Base-by-base conservation (phyloP, 2,888 invertebrate genomes). In the Andricus curvator region DNA sequence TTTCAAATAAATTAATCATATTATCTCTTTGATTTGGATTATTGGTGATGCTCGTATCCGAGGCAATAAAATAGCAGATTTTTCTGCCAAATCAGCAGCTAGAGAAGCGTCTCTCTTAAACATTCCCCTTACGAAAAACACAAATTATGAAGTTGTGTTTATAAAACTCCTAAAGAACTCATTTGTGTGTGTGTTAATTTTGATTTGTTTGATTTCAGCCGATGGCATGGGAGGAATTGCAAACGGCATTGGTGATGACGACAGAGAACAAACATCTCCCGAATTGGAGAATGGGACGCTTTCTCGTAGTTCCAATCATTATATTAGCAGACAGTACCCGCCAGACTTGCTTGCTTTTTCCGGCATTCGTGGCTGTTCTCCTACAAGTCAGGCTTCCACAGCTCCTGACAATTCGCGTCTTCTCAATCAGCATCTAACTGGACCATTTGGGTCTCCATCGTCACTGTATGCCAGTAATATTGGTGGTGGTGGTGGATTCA, bases 341-440 rank as follows among this genome's bases (percentile, higher is more conserved):
- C 97, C 97, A 0, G 97, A 97, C 91, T 94, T 97, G 15, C 93
- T 97, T 83, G 95, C 97, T 1, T 97, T 97, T 91, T 96, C 97
- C 81, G 97, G 96, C 15, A 92, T 90, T 20, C 88, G 92, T 1
- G 92, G 91, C 8, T 89, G 91, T 17, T 93, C 93, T 65, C 92
- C 93, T n/a, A 92, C 92, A 37, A 97, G 96, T 89, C 96, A 96
- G 80, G 96, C 96, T 6, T 97, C 97, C 4, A 97, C 97, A 20
- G 96, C 96, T 25, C 96, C 96, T 1, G 96, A 96, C 88, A 96
- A 95, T 62, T 94, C 95, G 25, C 94, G 96, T 85, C 93, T 95
- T 65, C 94, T 94, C 5, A 89, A 89, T 74, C 92, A 93, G 78
- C 90, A 89, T 20, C 70, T 77, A 6, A 48, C 48, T 2, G 67